These are phyloP conservation scores for Stegostoma tigrinum DNA, from an alignment of 2,113 vertebrate genomes.

Conservation along the genomic window DNA sequence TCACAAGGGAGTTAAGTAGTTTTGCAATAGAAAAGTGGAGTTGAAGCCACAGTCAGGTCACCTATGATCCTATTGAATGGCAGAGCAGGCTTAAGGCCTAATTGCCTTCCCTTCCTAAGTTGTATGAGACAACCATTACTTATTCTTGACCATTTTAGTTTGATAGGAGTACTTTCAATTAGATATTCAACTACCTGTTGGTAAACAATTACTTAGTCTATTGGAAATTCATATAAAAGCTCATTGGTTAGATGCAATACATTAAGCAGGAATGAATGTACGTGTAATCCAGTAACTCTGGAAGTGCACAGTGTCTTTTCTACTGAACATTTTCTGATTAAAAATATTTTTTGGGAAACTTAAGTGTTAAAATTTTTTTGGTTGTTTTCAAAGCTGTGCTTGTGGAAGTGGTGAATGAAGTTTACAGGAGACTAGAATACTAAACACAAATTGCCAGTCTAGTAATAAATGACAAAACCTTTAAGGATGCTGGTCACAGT, in stretches of 20 bases:
- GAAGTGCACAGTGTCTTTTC: neutral
- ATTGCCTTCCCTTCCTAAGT: no score
- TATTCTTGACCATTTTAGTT: neutral
- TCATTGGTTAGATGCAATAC: neutral
- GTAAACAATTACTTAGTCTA: neutral
- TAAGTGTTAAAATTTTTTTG: neutral
- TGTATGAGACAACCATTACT: neutral
- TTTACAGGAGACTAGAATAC: slow-evolving; percentile 1
- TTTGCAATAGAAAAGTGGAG: no score
- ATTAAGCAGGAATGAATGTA: neutral
- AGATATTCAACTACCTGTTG: neutral
- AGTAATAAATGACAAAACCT: neutral
- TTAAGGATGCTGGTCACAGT: slow-evolving; percentile 30
- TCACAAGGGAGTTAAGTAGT: no score
- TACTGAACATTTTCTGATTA: neutral
- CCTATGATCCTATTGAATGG: no score
- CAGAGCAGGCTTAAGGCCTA: no score
- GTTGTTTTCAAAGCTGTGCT: neutral
- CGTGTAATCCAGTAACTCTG: neutral
- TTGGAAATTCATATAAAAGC: neutral
- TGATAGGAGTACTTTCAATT: neutral
- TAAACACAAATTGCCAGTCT: neutral
- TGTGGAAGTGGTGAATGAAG: neutral
- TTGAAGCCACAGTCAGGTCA: no score
- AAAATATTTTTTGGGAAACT: neutral